A percentile compares a stretch with the other conserved stretches of the same genome.
These are phyloP conservation scores for Ormyrus labotus DNA, from an alignment of 2,888 invertebrate species.

Conservation along the genomic window DNA sequence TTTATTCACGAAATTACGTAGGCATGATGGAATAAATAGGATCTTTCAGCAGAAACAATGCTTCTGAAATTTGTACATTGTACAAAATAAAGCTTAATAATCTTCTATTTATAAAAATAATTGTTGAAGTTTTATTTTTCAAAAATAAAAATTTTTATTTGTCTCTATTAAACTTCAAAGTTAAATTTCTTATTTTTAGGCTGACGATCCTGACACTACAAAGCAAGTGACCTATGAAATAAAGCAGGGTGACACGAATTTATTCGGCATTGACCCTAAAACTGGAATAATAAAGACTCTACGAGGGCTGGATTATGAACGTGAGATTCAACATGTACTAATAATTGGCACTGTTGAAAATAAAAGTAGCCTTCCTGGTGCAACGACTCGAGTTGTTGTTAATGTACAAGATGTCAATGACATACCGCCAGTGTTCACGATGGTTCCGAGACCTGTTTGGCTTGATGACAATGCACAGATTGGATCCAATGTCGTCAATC, in stretches of 20 bases:
- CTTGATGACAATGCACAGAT: slow-evolving; percentile 90
- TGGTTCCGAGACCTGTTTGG: slow-evolving; percentile 88
- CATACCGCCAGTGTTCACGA: slow-evolving; percentile 90
- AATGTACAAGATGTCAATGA: slow-evolving; percentile 91
- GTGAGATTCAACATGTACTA: slow-evolving; percentile 84
- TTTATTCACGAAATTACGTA: too few species aligned
- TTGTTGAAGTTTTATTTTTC: neutral
- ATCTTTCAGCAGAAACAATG: too few species aligned
- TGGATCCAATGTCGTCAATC: slow-evolving; percentile 87
- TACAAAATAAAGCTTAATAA: too few species aligned
- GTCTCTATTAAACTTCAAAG: neutral
- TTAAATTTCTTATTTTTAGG: slow-evolving; percentile 76
- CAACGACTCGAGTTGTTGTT: slow-evolving; percentile 85
- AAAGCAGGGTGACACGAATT: slow-evolving; percentile 86
- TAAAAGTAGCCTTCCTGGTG: slow-evolving; percentile 81
- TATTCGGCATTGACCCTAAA: slow-evolving; percentile 89
- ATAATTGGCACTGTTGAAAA: slow-evolving; percentile 91
- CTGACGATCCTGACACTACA: slow-evolving; percentile 88
- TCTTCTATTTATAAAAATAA: too few species aligned
- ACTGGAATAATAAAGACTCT: slow-evolving; percentile 88
- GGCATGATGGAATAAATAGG: too few species aligned
- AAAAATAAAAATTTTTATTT: neutral
- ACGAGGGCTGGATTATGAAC: slow-evolving; percentile 87
- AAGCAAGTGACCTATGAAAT: slow-evolving; percentile 90
- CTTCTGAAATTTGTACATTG: too few species aligned